Evolutionary conservation across 2,797 vertebrate species (phyloP).

Genomic region (Anguilla anguilla): DNA sequence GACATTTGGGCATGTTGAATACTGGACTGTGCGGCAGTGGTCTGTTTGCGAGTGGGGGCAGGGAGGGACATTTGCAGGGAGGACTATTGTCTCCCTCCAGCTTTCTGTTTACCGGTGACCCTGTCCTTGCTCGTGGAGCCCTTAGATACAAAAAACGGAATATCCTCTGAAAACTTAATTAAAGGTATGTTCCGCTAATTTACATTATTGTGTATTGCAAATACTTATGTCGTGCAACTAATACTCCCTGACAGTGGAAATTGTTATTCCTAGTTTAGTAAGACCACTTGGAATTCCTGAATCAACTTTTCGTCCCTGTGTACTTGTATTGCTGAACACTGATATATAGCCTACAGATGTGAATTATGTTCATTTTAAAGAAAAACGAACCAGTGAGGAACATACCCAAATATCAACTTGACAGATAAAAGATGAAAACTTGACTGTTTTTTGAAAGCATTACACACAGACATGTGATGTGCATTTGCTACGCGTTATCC

Average conservation of each 20-base stretch:
- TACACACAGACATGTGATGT: constrained; percentile 28
- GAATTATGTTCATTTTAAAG: constrained; percentile 7
- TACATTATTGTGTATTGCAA: background rate
- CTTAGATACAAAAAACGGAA: background rate
- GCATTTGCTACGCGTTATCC: constrained; percentile 34
- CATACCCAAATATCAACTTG: constrained; percentile 30
- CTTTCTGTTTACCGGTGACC: constrained; percentile 29
- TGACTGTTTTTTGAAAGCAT: constrained; percentile 19
- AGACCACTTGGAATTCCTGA: background rate
- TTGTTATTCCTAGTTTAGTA: background rate
- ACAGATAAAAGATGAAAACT: constrained; percentile 31
- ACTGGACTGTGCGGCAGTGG: background rate
- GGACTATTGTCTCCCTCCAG: constrained; percentile 29
- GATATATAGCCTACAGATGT: constrained; percentile 2
- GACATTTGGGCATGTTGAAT: constrained; percentile 8
- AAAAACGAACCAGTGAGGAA: constrained; percentile 10
- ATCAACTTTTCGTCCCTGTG: background rate
- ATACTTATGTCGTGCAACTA: background rate
- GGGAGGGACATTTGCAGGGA: constrained; percentile 26
- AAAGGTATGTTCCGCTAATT: background rate
- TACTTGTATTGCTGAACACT: background rate
- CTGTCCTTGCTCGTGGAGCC: background rate
- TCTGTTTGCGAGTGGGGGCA: constrained; percentile 33
- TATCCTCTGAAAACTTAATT: background rate
- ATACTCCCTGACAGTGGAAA: background rate